Evolutionary conservation across 2,113 vertebrate species (phyloP), one percentile per base, ranked within the genome.

Genomic region (Nanorana parkeri): DNA sequence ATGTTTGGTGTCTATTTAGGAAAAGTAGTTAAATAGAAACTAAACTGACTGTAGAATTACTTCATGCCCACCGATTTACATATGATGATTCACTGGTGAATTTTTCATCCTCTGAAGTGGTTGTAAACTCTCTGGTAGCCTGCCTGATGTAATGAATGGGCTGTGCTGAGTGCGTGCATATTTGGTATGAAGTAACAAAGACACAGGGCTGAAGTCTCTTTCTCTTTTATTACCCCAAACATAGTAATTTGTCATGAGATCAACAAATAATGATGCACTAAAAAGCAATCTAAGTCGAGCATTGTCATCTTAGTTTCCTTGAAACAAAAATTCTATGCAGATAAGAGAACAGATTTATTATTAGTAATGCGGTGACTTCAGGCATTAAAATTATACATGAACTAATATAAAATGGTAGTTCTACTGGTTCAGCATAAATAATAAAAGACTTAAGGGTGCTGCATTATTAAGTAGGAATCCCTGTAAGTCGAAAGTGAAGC

Each of bases 361-460:
- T 86, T 76, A 72, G 4, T 77, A 20, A 66, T 36, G 76, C 28
- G 66, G n/a, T 86, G 69, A 83, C 77, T 75, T 86, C 17, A 79
- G 86, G 20, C 61, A 84, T 28, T 61, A 86, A 84, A 83, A 86
- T 87, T 87, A 79, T 26, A 10, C 60, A 84, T 80, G 87, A 52
- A 60, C 65, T 88, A 24, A 68, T 85, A 0, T 0, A 79, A 29
- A 29, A 77, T 80, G 85, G 80, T 66, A 87, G 81, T 32, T 81
- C 84, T 85, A 26, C 36, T 83, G 4, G 29, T 85, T 84, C 73
- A 56, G 52, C 64, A 52, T 41, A 84, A 77, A 68, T 68, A 83
- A 82, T 84, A 84, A 83, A 81, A 81, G 0, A 24, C 55, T 85
- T 11, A 68, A 76, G 26, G 1, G 1, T 83, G 23, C 20, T 87